Evolutionary conservation across 2,888 invertebrate genomes (phyloP), one percentile per base, ranked within the genome.

Genomic region (Rhabditoides inermis): DNA sequence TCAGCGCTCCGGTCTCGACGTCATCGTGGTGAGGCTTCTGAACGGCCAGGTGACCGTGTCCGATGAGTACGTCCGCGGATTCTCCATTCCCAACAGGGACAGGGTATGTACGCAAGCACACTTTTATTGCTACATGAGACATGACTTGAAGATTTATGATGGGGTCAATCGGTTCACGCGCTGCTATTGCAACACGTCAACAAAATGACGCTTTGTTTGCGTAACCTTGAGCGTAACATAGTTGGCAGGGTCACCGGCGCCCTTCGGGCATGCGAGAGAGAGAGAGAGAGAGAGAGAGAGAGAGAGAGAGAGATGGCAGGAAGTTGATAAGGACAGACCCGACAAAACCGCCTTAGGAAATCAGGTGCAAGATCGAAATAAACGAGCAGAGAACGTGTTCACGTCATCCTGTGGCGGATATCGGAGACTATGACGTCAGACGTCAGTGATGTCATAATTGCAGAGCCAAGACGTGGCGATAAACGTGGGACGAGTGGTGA

Each of bases 31-130:
- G 45, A 61, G 66, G 32, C 49, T 69, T 6, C 39, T 69, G 23
- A 71, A 73, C 49, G 70, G 69, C 32, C 58, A 61, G 28, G 56
- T 73, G 15, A 51, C 55, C 35, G 65, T 72, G 6, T 61, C 67
- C n/a, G 72, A 72, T 55, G 72, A 72, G 53, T 70, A 56, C 45
- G 72, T 73, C 2, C 58, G 63, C 30, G 72, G 72, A 49, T 73
- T 63, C 64, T 51, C 58, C 23, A 58, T 63, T 0, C 68, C 72
- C 0, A 56, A 49, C 15, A 62, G 66, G 1, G 72, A 72, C 55
- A 59, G 61, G 26, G 65, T 68, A 46, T 45, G 51, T 36, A 22
- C 12, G n/a, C 30, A 18, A 12, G 35, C 27, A 47, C 2, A 18
- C 12, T 15, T 15, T 45, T 45, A 15, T n/a, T 25, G 27, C 15